A percentile compares a stretch with the other conserved stretches of the same genome.
Conservation (phyloP, 2,888 invertebrate species). For the Leucozona laternaria region DNA sequence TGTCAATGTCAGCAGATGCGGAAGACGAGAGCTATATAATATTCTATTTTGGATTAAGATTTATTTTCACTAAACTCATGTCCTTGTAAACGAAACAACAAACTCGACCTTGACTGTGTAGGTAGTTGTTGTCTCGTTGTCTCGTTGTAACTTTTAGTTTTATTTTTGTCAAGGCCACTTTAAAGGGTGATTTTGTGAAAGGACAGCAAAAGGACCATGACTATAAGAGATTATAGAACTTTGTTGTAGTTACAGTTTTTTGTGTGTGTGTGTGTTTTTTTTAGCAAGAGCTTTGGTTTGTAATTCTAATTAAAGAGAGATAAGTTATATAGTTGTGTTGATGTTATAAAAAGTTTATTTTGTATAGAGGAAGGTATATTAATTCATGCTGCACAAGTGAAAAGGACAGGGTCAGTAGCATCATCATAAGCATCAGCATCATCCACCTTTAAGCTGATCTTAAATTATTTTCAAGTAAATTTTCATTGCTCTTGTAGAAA, state of each 20-base stretch:
- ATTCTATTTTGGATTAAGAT: constrained; percentile 24
- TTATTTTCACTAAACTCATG: constrained; percentile 28
- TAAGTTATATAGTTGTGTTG: background rate
- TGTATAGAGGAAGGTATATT: background rate
- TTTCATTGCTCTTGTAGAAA: background rate
- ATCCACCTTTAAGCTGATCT: background rate
- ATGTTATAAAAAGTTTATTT: background rate
- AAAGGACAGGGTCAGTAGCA: constrained; percentile 15
- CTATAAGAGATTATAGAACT: constrained; percentile 14
- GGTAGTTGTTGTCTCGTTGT: background rate
- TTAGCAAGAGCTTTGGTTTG: background rate
- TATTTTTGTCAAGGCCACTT: constrained; percentile 18
- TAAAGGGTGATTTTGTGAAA: constrained; percentile 5
- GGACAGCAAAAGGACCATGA: constrained; percentile 9
- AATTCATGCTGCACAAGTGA: constrained; percentile 2
- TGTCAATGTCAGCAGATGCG: background rate
- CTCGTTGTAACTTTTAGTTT: constrained; percentile 15
- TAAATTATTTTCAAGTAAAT: background rate
- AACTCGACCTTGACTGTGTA: constrained; percentile 56
- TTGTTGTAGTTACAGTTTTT: background rate
- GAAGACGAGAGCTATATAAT: background rate
- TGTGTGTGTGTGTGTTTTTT: background rate
- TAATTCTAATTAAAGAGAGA: constrained; percentile 30
- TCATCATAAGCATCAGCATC: constrained; percentile 9
- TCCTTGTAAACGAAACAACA: constrained; percentile 12